Base-by-base conservation (phyloP, 2,113 vertebrate genomes). In the Hippoglossus stenolepis region DNA sequence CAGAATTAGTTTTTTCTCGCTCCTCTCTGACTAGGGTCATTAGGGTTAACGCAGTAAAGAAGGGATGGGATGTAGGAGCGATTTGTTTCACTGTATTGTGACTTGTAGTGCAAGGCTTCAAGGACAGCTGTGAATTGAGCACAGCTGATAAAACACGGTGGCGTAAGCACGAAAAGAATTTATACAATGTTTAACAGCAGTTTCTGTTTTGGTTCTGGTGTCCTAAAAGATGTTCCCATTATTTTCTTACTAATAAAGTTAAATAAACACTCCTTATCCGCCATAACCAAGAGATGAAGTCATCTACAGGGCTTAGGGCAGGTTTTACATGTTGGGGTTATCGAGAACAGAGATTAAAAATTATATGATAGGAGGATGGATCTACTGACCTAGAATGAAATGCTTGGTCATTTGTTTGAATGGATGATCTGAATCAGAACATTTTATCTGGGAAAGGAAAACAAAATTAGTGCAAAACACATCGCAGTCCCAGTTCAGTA, bases 21-120 rank as follows among this genome's bases (percentile, higher is more conserved):
- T 85, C 53, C 17, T 66, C 63, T 79, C 66, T 79, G 73, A 85
- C 80, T 70, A 59, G 64, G 88, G 89, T 90, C 88, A 85, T 81
- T 73, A 78, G 71, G 87, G 88, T 91, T 87, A 87, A 87, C 75
- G 26, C 85, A 65, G 72, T 56, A 74, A 80, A 86, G 68, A 80
- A 72, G 21, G 62, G 57, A 73, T 64, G 71, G 70, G 65, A 70
- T 77, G 72, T 79, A 38, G 53, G 67, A 71, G 60, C 71, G 84
- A 86, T 87, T 89, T 78, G 75, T 87, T 72, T 70, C 75, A 21
- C 47, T 73, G 60, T 75, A 64, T 83, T 88, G 66, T 59, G 24
- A 71, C 59, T 83, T 75, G 12, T 82, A 86, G 74, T 70, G 77
- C 65, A 86, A 82, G 82, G 58, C 87, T 89, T 90, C 80, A 87